Percentiles rank a stretch among this genome's conserved stretches.
phyloP scores from a whole-genome alignment of 2,113 vertebrate genomes.

The Candoia aspera region DNA sequence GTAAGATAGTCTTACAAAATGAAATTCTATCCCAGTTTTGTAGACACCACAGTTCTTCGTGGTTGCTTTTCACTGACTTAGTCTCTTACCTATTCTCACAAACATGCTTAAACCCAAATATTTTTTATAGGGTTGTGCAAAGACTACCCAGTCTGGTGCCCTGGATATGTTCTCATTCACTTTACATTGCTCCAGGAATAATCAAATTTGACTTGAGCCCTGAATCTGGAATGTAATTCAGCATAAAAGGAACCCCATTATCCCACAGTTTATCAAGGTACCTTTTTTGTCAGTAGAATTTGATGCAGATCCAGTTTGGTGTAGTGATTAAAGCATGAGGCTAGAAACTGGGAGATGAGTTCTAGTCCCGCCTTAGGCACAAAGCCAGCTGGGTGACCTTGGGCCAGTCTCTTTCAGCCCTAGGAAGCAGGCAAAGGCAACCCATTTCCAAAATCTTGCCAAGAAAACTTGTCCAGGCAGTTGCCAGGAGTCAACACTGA shows the following conservation, averaged over 20 bases:
- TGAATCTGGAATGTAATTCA: not conserved
- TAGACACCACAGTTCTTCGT: not conserved
- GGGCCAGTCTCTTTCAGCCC: not conserved
- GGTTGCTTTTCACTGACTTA: not conserved
- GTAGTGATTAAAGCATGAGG: not conserved
- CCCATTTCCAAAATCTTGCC: not conserved
- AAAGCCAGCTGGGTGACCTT: not conserved
- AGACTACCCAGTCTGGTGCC: not conserved
- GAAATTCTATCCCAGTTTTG: constrained; percentile 3
- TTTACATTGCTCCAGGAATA: not conserved
- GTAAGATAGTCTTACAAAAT: not conserved
- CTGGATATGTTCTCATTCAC: not conserved
- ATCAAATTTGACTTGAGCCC: not conserved
- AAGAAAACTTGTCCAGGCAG: not conserved
- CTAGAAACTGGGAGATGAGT: not conserved
- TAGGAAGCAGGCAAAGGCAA: not conserved
- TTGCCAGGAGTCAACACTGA: not conserved
- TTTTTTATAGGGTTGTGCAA: no score
- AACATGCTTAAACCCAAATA: not conserved
- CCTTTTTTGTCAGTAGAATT: not conserved
- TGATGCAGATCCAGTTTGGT: not conserved
- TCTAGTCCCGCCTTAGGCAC: not conserved
- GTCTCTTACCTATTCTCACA: not conserved
- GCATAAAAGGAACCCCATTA: not conserved
- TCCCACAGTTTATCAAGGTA: not conserved